phyloP scores from a whole-genome alignment of 2,113 vertebrate genomes.

The Spilogale gracilis region DNA sequence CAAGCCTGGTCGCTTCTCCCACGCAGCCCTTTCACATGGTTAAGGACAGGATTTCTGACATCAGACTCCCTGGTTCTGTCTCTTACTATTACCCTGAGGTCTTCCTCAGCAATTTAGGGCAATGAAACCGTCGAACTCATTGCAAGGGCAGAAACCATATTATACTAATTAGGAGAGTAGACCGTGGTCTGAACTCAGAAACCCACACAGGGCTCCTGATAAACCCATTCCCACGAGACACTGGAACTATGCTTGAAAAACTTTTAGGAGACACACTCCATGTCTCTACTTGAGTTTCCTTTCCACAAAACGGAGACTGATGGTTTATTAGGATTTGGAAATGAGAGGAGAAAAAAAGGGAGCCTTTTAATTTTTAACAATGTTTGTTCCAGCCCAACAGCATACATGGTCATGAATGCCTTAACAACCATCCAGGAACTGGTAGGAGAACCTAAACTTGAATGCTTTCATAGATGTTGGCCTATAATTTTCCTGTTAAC shows the following conservation, averaged over 20 bases:
- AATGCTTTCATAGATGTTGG: background rate
- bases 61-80: background rate
- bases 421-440: conserved; percentile 4
- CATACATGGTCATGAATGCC: background rate
- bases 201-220: background rate
- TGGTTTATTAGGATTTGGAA: background rate
- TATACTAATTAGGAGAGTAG: background rate
- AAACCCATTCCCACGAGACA: background rate
- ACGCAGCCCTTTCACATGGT: background rate
- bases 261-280: background rate
- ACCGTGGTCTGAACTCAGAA: background rate
- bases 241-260: background rate
- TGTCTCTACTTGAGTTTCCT: background rate
- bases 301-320: background rate
- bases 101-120: background rate
- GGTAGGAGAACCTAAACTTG: background rate
- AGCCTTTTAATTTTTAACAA: background rate
- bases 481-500: conserved; percentile 56
- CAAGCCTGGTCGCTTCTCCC: background rate
- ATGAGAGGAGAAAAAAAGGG: background rate
- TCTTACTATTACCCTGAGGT: background rate
- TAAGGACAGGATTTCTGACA: background rate
- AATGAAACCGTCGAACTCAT: background rate
- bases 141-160: background rate
- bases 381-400: background rate